A percentile compares a stretch with the other conserved stretches of the same genome.
phyloP scores from a whole-genome alignment of 2,113 vertebrate genomes.

The Oreochromis tanganicae region DNA sequence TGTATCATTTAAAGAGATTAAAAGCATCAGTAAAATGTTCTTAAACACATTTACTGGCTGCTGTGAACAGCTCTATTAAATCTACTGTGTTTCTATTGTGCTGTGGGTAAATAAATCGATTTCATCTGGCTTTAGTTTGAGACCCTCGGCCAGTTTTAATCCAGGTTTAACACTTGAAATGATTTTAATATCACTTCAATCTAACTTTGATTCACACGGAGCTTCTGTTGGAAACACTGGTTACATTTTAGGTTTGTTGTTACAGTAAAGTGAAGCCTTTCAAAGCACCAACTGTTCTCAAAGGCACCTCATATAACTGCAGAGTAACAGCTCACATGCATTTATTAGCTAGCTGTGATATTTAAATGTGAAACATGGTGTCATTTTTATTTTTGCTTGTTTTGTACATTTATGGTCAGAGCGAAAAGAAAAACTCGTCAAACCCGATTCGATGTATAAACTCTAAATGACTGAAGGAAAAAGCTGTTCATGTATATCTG shows the following conservation, averaged over 20 bases:
- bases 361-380: fast-evolving
- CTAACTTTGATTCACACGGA: fast-evolving
- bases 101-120: fast-evolving
- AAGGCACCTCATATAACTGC: neutral
- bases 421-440: neutral
- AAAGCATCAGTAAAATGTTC: neutral
- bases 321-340: neutral
- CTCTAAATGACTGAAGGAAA: fast-evolving
- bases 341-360: fast-evolving
- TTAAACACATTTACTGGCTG: neutral
- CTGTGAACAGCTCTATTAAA: fast-evolving
- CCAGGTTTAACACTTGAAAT: neutral
- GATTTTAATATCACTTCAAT: fast-evolving
- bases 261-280: neutral
- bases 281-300: neutral
- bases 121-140: neutral
- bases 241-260: neutral
- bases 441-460: neutral
- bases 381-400: neutral
- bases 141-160: neutral
- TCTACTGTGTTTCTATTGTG: neutral
- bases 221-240: neutral
- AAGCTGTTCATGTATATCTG: neutral
- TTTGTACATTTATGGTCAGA: neutral
- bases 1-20: fast-evolving